These are phyloP conservation scores for Choloepus didactylus DNA, from an alignment of 2,797 vertebrate species.

Conservation along the genomic window DNA sequence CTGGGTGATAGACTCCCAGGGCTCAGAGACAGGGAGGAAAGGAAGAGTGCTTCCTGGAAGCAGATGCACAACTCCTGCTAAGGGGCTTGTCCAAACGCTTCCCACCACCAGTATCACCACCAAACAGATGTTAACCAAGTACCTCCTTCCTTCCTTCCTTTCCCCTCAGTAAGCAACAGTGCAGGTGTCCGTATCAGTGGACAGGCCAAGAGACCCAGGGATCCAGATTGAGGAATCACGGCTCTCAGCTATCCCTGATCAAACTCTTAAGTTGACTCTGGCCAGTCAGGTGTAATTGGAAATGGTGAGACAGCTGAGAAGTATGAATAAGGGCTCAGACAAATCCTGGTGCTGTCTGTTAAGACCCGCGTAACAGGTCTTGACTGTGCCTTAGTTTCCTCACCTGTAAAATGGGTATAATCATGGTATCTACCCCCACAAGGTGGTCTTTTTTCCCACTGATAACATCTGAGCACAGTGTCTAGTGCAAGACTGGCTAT, in stretches of 20 bases:
- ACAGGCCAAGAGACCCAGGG: neutral
- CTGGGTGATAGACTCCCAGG: neutral
- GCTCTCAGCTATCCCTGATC: neutral
- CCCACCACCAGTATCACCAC: too few relatives aligned
- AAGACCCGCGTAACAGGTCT: neutral
- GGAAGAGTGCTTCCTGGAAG: neutral
- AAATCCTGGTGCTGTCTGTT: neutral
- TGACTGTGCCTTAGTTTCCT: too few relatives aligned
- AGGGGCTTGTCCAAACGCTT: neutral
- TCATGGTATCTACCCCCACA: too few relatives aligned
- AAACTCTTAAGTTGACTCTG: neutral
- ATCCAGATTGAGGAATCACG: neutral
- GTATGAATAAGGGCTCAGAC: neutral
- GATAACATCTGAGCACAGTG: neutral
- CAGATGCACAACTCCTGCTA: neutral
- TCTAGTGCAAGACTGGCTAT: neutral
- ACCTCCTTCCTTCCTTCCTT: neutral
- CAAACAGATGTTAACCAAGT: neutral
- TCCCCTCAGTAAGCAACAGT: neutral
- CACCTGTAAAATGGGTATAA: neutral
- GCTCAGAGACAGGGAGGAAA: neutral
- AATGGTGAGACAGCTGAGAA: neutral
- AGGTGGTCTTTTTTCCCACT: neutral
- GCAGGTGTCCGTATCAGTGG: neutral
- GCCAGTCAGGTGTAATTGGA: neutral